Evolutionary conservation across 2,113 vertebrate species (phyloP).

Genomic region (Vombatus ursinus): DNA sequence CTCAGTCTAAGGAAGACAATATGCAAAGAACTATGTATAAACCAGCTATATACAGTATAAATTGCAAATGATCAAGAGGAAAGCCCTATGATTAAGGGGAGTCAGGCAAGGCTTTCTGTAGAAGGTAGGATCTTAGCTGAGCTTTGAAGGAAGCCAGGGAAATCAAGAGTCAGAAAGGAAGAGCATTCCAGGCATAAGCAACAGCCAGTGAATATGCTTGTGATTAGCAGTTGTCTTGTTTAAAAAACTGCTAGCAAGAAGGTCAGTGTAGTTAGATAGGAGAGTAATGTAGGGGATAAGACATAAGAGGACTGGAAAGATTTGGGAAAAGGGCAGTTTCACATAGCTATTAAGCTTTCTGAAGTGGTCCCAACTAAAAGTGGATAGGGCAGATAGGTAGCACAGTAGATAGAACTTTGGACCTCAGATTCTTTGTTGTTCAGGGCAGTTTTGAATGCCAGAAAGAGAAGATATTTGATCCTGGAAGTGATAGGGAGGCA

Average conservation of each 20-base stretch:
- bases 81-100: neutral
- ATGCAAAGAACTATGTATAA: neutral
- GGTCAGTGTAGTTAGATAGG: neutral
- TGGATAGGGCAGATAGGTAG: too few relatives aligned
- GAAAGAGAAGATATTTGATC: neutral
- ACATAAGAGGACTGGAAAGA: neutral
- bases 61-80: neutral
- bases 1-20: neutral
- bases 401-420: too few relatives aligned
- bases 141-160: neutral
- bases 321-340: neutral
- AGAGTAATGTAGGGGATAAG: neutral
- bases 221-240: neutral
- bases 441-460: neutral
- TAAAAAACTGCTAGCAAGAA: neutral
- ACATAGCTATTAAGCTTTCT: too few relatives aligned
- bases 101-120: neutral
- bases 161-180: neutral
- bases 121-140: neutral
- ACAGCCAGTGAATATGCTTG: neutral
- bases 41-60: neutral
- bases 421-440: too few relatives aligned
- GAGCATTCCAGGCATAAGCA: neutral
- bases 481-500: neutral
- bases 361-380: too few relatives aligned